Evolutionary conservation across 2,888 invertebrate species (phyloP).

Genomic region (Lasius fuliginosus): DNA sequence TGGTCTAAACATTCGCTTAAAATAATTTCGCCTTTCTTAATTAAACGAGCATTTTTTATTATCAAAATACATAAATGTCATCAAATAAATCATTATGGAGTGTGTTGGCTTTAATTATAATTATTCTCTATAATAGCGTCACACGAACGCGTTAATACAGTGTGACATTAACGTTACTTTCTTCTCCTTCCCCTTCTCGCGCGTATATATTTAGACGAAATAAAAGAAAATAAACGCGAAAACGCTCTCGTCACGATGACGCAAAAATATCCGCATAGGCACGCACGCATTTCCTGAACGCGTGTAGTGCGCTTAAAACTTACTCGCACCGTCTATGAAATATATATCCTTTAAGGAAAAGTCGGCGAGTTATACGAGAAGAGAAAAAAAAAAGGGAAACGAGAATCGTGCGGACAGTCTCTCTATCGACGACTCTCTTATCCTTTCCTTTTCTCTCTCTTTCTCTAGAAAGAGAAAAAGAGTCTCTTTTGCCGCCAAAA

Average conservation of each 20-base stretch:
- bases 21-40: no score
- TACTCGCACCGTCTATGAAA: slow-evolving; percentile 8
- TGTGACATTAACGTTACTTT: slow-evolving; percentile 47
- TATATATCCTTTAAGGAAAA: slow-evolving; percentile 22
- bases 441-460: slow-evolving; percentile 10
- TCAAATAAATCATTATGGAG: no score
- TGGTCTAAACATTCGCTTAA: background rate
- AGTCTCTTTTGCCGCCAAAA: slow-evolving; percentile 67
- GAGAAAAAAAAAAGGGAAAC: background rate
- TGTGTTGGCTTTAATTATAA: slow-evolving; percentile 1
- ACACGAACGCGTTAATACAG: slow-evolving; percentile 34
- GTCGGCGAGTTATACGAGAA: background rate
- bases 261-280: slow-evolving; percentile 21
- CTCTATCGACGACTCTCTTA: background rate
- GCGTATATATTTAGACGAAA: slow-evolving; percentile 41
- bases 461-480: background rate
- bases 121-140: slow-evolving; percentile 2
- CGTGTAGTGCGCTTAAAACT: slow-evolving; percentile 15
- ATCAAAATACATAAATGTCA: background rate
- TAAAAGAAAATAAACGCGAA: slow-evolving; percentile 18
- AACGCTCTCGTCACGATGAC: slow-evolving; percentile 25
- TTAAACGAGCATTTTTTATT: background rate
- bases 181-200: background rate
- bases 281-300: slow-evolving; percentile 36
- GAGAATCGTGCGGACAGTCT: background rate